A percentile compares a stretch with the other conserved stretches of the same genome.
phyloP scores from a whole-genome alignment of 2,113 vertebrate species.

The Mionectes macconnelli region DNA sequence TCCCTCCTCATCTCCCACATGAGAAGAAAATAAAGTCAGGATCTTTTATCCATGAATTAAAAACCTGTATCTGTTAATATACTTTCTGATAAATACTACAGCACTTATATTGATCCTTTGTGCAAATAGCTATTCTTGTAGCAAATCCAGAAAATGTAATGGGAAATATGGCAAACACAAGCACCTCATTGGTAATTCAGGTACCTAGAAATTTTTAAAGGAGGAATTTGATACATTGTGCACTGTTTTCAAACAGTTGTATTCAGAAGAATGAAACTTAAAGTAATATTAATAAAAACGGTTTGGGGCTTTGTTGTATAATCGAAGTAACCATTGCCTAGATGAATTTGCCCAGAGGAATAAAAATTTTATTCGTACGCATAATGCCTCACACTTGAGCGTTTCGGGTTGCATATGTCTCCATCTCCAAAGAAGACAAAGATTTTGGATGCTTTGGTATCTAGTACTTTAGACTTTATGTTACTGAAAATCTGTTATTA shows the following conservation, averaged over 20 bases:
- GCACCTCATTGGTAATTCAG: not conserved
- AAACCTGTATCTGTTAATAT: not conserved
- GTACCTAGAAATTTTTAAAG: not conserved
- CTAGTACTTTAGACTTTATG: not conserved
- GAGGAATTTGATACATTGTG: not conserved
- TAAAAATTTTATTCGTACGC: not conserved
- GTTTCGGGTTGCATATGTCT: not conserved
- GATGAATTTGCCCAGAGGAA: not conserved
- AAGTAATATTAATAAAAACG: not conserved
- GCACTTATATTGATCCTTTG: not conserved
- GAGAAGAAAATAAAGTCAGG: not conserved
- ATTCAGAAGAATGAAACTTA: not conserved
- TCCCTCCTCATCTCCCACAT: not conserved
- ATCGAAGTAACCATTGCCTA: not conserved
- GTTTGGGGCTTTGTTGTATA: not conserved
- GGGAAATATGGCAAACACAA: not conserved
- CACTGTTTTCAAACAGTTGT: not conserved
- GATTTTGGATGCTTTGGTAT: not conserved
- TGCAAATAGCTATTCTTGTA: not conserved
- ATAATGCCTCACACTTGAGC: not conserved
- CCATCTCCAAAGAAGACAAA: not conserved
- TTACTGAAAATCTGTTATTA: not conserved
- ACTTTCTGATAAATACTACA: not conserved
- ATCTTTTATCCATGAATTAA: not conserved
- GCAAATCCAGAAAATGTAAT: not conserved